Evolutionary conservation across 2,888 invertebrate species (phyloP).

Genomic region (Folsomia candida): DNA sequence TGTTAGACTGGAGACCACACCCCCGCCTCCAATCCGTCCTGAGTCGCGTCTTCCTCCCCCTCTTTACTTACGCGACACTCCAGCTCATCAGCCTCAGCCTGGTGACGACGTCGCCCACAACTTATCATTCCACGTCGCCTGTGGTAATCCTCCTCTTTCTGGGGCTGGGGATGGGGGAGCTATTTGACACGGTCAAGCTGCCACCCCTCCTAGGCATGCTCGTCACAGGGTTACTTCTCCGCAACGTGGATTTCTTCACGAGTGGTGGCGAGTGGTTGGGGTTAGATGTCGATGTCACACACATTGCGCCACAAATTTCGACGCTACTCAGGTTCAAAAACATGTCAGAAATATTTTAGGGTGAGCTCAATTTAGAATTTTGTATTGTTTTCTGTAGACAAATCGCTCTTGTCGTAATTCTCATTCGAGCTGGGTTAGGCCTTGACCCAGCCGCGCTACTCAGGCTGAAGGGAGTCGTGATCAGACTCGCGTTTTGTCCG

Average conservation of each 20-base stretch:
- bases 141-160: background rate
- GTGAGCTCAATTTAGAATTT: background rate
- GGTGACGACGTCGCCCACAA: no score
- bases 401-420: slow-evolving; percentile 64
- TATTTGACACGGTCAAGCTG: slow-evolving; percentile 72
- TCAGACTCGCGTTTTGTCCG: slow-evolving; percentile 62
- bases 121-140: no score
- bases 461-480: slow-evolving; percentile 59
- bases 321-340: slow-evolving; percentile 21
- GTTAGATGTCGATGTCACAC: slow-evolving; percentile 19
- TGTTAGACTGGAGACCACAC: background rate
- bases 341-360: background rate
- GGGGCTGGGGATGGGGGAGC: slow-evolving; percentile 61
- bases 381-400: slow-evolving; percentile 56
- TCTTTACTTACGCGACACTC: background rate
- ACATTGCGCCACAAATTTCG: slow-evolving; percentile 22
- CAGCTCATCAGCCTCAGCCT: background rate
- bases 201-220: slow-evolving; percentile 89
- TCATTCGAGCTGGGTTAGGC: slow-evolving; percentile 65
- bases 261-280: no score
- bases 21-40: background rate
- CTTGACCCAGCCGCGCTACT: slow-evolving; percentile 62
- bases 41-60: background rate
- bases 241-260: slow-evolving; percentile 52
- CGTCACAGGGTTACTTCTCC: slow-evolving; percentile 71